Base-by-base conservation (phyloP, 1,140 invertebrate genomes). In the Pentalonia nigronervosa region DNA sequence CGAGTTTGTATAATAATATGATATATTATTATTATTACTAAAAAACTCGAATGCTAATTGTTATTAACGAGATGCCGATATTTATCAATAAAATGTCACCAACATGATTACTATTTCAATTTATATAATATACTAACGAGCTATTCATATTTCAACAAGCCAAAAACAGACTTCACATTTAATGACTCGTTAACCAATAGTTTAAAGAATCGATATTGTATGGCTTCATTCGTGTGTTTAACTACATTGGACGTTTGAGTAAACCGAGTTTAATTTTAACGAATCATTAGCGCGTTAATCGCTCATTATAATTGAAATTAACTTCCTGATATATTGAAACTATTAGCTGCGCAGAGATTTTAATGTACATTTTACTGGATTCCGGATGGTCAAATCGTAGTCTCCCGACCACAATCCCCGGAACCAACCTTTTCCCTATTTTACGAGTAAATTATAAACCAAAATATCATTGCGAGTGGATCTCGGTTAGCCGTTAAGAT, bases 141-240 rank as follows among this genome's bases (percentile, higher is more conserved):
- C 47, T 0, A 30, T 50, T 34, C 20, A 88, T 88, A 88, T 88
- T 88, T 88, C 86, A 50, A 17, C 36, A 34, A 88, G 86, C 45
- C 84, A 87, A 87, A 48, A 87, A 87, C 86, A 88, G 86, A 88
- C 47, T 88, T 88, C 0, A 6, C 14, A 47, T 87, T 48, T 87
- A 87, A 87, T 47, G 84, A 87, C 45, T 45, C 84, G 84, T 87
- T 87, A 87, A 87, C 84, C 86, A n/a, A 88, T 50, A 88, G 86
- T 34, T 50, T 34, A 88, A 34, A 50, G 86, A 88, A 88, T 88
- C 47, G 34, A 50, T 88, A 88, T 48, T 21, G 6, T 11, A 86
- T 8, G 11, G 45, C 25, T 6, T 0, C 25, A 7, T 30, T 6
- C 4, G 7, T 4, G 45, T 47, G 7, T 14, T 45, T 30, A 20